Conservation (phyloP, 2,113 vertebrate species). For the Lampris incognitus region DNA sequence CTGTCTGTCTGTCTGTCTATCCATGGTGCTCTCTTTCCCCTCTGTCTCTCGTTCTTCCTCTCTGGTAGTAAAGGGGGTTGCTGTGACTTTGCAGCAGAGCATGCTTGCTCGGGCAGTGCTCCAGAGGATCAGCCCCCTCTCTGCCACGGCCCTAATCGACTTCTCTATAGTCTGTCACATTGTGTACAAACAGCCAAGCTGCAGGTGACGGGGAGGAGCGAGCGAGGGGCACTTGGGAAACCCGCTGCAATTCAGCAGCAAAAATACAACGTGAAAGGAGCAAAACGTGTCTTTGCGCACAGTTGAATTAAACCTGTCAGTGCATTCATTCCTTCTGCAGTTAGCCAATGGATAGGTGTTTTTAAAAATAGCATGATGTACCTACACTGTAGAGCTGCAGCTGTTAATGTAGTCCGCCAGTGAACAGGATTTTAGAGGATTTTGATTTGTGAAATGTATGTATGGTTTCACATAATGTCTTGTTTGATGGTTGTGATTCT, state of each 20-base stretch:
- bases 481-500: too few species aligned
- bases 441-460: too few species aligned
- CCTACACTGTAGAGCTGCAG: background rate
- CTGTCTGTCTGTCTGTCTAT: background rate
- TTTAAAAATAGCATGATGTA: background rate
- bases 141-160: conserved; percentile 38
- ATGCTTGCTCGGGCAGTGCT: background rate
- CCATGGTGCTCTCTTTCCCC: background rate
- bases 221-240: background rate
- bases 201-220: conserved; percentile 24
- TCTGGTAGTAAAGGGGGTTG: conserved; percentile 21
- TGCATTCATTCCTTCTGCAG: too few species aligned
- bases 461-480: too few species aligned
- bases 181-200: conserved; percentile 42
- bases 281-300: too few species aligned
- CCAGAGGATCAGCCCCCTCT: conserved; percentile 23
- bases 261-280: background rate
- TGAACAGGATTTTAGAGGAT: too few species aligned
- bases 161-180: conserved; percentile 46
- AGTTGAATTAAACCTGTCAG: too few species aligned
- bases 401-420: background rate
- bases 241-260: conserved; percentile 1
- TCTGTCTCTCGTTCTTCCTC: background rate
- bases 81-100: conserved; percentile 62
- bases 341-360: too few species aligned